Percentiles rank a stretch among this genome's conserved stretches.
phyloP scores from a whole-genome alignment of 1,140 invertebrate genomes.

The Pseudomyrmex gracilis region DNA sequence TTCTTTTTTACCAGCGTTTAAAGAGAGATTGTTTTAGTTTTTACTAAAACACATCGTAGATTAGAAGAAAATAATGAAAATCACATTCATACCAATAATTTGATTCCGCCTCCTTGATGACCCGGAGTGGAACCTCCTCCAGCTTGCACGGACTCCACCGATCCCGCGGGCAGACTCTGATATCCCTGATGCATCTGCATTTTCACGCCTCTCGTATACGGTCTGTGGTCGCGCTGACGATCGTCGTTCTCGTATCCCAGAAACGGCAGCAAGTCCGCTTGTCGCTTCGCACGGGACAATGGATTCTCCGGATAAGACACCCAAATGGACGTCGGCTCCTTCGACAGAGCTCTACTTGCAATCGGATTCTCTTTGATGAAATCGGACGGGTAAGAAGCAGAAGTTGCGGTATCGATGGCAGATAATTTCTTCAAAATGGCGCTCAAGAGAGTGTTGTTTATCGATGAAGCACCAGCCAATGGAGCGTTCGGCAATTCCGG shows the following conservation, averaged over 20 bases:
- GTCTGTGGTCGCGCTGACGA: constrained; percentile 41
- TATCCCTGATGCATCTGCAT: constrained; percentile 84
- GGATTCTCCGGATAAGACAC: constrained; percentile 69
- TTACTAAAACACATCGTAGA: not conserved
- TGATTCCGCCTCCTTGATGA: constrained; percentile 81
- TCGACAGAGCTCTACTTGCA: constrained; percentile 55
- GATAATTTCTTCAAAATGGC: constrained; percentile 77
- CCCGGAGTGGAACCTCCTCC: constrained; percentile 79
- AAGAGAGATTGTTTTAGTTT: constrained; percentile 20
- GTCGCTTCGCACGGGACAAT: constrained; percentile 66
- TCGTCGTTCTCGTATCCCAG: constrained; percentile 51
- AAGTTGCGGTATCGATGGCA: constrained; percentile 10
- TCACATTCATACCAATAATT: constrained; percentile 79
- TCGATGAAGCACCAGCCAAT: not conserved
- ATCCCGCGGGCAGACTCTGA: constrained; percentile 81
- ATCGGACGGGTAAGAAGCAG: constrained; percentile 20
- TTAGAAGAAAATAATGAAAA: too few relatives aligned
- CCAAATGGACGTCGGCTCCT: constrained; percentile 75
- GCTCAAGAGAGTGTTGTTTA: constrained; percentile 77
- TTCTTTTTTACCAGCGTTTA: not conserved
- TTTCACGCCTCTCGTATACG: constrained; percentile 76
- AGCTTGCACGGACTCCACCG: constrained; percentile 80
- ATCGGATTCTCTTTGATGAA: constrained; percentile 44
- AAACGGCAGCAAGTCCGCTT: constrained; percentile 57
- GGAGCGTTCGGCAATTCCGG: not conserved